phyloP scores from a whole-genome alignment of 1,140 invertebrate genomes.

The Alviniconcha marisindica region DNA sequence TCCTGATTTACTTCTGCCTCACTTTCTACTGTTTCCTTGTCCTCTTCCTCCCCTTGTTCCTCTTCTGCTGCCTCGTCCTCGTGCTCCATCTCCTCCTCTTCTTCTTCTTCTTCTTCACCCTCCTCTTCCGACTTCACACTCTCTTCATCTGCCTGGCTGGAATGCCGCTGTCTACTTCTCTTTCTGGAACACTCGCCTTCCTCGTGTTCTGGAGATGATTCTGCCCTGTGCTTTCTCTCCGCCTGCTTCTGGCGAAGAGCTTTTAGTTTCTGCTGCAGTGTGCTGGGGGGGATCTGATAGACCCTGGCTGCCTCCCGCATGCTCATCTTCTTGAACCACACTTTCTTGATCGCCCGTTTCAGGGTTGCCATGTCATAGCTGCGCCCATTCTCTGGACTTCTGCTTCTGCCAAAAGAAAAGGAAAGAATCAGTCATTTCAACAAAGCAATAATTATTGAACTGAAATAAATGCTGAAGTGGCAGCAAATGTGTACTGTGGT shows the following conservation, averaged over 20 bases:
- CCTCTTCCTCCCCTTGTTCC: not conserved
- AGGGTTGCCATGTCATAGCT: slow-evolving; percentile 5
- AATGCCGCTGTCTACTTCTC: too few species aligned
- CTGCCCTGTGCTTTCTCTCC: not conserved
- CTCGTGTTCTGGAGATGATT: not conserved
- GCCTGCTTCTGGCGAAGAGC: not conserved
- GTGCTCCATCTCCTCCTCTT: slow-evolving; percentile 5
- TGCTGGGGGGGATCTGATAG: slow-evolving; percentile 28
- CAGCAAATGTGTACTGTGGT: too few species aligned
- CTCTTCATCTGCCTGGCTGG: not conserved
- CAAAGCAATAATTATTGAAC: too few species aligned
- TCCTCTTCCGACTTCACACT: not conserved
- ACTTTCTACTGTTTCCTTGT: not conserved
- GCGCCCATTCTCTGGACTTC: slow-evolving; percentile 22
- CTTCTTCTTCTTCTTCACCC: not conserved
- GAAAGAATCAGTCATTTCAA: not conserved
- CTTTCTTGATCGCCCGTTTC: slow-evolving; percentile 31
- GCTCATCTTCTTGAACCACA: slow-evolving; percentile 32
- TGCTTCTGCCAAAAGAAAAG: not conserved
- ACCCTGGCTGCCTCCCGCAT: slow-evolving; percentile 22
- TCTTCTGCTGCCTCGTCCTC: slow-evolving; percentile 13
- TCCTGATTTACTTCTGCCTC: not conserved
- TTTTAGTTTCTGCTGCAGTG: slow-evolving; percentile 34
- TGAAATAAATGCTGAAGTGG: too few species aligned
- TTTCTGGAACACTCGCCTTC: too few species aligned